These are phyloP conservation scores for Carabus problematicus DNA, from an alignment of 2,888 invertebrate species.

Conservation along the genomic window DNA sequence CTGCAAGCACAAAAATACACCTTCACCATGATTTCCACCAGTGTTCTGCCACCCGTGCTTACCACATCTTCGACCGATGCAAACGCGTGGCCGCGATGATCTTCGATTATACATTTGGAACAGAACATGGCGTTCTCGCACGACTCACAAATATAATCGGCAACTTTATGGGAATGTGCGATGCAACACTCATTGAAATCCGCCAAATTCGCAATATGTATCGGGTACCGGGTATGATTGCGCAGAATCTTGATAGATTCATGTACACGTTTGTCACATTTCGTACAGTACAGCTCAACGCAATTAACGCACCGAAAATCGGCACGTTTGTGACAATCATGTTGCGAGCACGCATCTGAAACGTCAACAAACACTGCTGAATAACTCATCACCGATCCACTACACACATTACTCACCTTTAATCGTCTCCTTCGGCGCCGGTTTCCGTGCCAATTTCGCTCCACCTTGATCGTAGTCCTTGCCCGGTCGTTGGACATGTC, in stretches of 20 bases:
- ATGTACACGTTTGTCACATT: constrained; percentile 53
- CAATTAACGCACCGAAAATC: constrained; percentile 53
- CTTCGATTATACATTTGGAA: constrained; percentile 57
- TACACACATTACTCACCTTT: not conserved
- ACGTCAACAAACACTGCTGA: not conserved
- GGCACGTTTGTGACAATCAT: constrained; percentile 49
- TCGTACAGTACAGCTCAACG: constrained; percentile 51
- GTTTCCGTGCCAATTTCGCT: not conserved
- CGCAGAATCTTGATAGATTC: constrained; percentile 54
- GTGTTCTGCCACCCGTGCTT: constrained; percentile 34
- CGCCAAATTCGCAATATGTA: constrained; percentile 28
- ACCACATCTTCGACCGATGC: constrained; percentile 54
- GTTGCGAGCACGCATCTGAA: constrained; percentile 44
- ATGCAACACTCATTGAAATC: constrained; percentile 50
- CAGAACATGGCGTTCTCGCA: constrained; percentile 56
- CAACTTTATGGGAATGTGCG: constrained; percentile 50
- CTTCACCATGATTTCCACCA: constrained; percentile 6
- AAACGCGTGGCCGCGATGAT: constrained; percentile 56
- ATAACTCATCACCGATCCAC: not conserved
- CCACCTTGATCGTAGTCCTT: not conserved
- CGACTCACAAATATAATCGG: constrained; percentile 57
- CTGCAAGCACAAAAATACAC: constrained; percentile 50
- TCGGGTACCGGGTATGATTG: constrained; percentile 50
- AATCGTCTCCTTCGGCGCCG: not conserved
- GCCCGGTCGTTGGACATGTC: too few relatives aligned